Percentiles rank a stretch among this genome's conserved stretches.
Conservation (phyloP, 2,797 vertebrate species). For the Arnoldichthys spilopterus region DNA sequence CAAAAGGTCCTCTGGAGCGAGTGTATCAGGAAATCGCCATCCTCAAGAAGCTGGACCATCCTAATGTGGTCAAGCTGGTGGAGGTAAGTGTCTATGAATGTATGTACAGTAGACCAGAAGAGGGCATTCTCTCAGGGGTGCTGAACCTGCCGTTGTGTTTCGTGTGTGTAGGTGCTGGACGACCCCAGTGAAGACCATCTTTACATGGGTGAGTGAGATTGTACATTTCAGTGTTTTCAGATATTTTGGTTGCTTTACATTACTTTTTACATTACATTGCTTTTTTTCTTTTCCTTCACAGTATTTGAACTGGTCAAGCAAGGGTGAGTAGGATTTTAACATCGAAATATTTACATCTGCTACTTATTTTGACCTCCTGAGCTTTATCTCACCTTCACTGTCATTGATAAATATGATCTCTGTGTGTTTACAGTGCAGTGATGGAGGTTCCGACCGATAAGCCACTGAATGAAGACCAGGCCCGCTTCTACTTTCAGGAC, state of each 20-base stretch:
- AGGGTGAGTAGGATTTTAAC: constrained; percentile 83
- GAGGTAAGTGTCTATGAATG: constrained; percentile 80
- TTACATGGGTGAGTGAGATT: constrained; percentile 92
- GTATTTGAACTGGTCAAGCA: constrained; percentile 98
- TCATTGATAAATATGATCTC: not conserved
- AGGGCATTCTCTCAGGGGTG: not conserved
- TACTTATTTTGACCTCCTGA: not conserved
- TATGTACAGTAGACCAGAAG: not conserved
- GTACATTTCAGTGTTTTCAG: constrained; percentile 8
- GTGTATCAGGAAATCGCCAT: constrained; percentile 99
- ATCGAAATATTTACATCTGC: not conserved
- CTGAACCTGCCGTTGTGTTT: constrained; percentile 7
- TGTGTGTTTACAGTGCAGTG: constrained; percentile 83
- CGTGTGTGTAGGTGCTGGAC: constrained; percentile 89
- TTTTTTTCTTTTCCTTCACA: constrained; percentile 66
- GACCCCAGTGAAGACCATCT: constrained; percentile 98
- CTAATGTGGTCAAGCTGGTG: constrained; percentile 96
- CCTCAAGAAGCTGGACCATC: constrained; percentile 96
- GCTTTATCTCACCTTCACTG: not conserved
- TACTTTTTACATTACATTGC: not conserved
- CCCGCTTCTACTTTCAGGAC: constrained; percentile 97
- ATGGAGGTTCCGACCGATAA: constrained; percentile 97
- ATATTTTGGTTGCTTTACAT: not conserved
- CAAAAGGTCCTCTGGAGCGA: constrained; percentile 91
- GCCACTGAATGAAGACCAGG: constrained; percentile 92